These are phyloP conservation scores for Hypomesus transpacificus DNA, from an alignment of 2,113 vertebrate species.

Conservation along the genomic window DNA sequence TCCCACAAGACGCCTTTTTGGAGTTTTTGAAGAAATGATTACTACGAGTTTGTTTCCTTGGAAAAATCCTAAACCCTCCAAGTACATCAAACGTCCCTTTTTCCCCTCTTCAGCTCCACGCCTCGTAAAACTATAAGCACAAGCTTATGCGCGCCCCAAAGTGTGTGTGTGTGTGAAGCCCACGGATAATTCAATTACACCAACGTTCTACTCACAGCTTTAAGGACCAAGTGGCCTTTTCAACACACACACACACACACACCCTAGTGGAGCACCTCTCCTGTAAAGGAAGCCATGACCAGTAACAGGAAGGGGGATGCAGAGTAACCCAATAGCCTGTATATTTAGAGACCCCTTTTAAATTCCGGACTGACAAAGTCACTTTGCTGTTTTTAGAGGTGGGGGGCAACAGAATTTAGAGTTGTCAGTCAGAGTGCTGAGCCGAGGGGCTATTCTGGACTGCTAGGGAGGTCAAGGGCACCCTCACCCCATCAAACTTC, in stretches of 20 bases:
- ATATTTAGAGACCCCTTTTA: slow-evolving; percentile 57
- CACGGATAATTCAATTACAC: slow-evolving; percentile 47
- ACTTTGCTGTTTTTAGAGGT: slow-evolving; percentile 57
- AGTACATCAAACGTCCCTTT: slow-evolving; percentile 50
- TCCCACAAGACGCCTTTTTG: slow-evolving; percentile 31
- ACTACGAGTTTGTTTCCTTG: slow-evolving; percentile 35
- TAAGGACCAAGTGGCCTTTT: slow-evolving; percentile 15
- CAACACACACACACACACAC: slow-evolving; percentile 4
- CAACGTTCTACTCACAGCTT: slow-evolving; percentile 38
- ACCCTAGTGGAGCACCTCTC: neutral
- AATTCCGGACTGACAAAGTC: slow-evolving; percentile 49
- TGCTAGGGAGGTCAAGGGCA: slow-evolving; percentile 40
- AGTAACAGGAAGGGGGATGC: slow-evolving; percentile 35
- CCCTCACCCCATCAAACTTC: slow-evolving; percentile 33
- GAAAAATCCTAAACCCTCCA: slow-evolving; percentile 19
- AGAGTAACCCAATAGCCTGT: slow-evolving; percentile 56
- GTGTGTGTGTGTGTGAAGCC: slow-evolving; percentile 22
- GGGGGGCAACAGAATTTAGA: slow-evolving; percentile 32
- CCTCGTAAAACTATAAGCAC: slow-evolving; percentile 55
- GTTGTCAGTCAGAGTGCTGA: slow-evolving; percentile 52
- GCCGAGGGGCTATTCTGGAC: slow-evolving; percentile 41
- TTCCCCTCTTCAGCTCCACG: slow-evolving; percentile 20
- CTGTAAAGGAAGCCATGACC: slow-evolving; percentile 32
- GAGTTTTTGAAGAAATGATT: slow-evolving; percentile 37
- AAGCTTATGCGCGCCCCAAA: slow-evolving; percentile 38